A percentile compares a stretch with the other conserved stretches of the same genome.
Conservation (phyloP, 2,888 invertebrate species). For the Neoaliturus tenellus region DNA sequence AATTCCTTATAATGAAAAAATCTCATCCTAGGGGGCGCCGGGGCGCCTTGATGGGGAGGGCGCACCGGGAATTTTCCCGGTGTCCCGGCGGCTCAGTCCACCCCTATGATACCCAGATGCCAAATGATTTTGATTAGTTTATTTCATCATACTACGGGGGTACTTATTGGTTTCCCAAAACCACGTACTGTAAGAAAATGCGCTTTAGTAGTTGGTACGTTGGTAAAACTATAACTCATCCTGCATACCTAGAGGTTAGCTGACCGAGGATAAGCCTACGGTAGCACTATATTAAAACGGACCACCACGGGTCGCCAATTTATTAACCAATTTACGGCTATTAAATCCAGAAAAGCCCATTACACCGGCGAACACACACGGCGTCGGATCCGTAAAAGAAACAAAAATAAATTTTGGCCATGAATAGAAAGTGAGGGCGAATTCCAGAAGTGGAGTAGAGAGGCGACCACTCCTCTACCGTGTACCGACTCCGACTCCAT, state of each 20-base stretch:
- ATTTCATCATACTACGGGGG: no score
- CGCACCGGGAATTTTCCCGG: no score
- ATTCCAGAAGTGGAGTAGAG: constrained; percentile 14
- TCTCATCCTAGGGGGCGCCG: no score
- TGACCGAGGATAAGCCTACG: background rate
- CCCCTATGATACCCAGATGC: no score
- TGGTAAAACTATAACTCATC: background rate
- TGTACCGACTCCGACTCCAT: background rate
- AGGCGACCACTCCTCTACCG: constrained; percentile 40
- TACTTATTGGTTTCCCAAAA: no score
- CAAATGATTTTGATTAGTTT: no score
- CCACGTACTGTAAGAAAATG: no score
- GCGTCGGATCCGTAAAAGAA: constrained; percentile 15
- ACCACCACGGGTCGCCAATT: constrained; percentile 22
- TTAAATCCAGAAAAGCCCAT: constrained; percentile 31
- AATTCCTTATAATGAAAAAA: no score
- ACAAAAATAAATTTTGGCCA: constrained; percentile 43
- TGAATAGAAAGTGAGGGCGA: constrained; percentile 45
- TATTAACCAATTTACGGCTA: constrained; percentile 46
- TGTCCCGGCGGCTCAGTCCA: no score
- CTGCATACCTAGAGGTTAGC: background rate
- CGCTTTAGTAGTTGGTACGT: no score
- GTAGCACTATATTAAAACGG: background rate
- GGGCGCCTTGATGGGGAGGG: no score
- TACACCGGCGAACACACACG: constrained; percentile 6